Base-by-base conservation (phyloP, 2,888 invertebrate species). In the Petrolisthes manimaculis region DNA sequence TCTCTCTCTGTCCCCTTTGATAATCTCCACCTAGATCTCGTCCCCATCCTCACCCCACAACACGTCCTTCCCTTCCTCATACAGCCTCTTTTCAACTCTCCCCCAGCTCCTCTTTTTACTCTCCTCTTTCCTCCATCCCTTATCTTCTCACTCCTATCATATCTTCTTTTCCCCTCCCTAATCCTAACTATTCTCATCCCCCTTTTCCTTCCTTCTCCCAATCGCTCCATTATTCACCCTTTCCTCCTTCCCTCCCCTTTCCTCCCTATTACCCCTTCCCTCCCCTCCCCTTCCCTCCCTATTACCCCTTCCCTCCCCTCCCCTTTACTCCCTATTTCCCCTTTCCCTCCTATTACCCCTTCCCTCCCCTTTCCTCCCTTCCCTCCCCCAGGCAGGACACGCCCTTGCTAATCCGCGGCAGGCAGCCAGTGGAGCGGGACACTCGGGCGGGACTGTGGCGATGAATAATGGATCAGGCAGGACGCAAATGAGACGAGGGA, bases 381-480 rank as follows among this genome's bases (percentile, higher is more conserved):
- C n/a, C 9, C 55, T 55, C 21, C 55, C 54, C 71, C 37, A 37
- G 37, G 37, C 37, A 37, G 71, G 71, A 12, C 71, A 12, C 71
- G 71, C 71, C 71, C 71, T 21, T 71, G 71, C 67, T 79, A 78
- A 79, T 77, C 78, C 18, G 51, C 21, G 8, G 77, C 83, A 74
- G 55, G 78, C 24, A 51, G 81, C 67, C 18, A 67, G 53, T 5
- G 74, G 24, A 54, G 74, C 37, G 24, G 80, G 21, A 54, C 54
- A 79, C 69, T 78, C 69, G n/a, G 69, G 79, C 69, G 86, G 21
- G 80, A 86, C 80, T 71, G 56, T 14, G 14, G 9, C 14, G 56
- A 74, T 81, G 86, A 81, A 86, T 80, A 81, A 86, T 80, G 74
- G 74, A 81, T 6, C 37, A 81, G 74, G 9, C 18, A 12, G 81